phyloP scores from a whole-genome alignment of 2,888 invertebrate genomes.

The Andricus quercusramuli region DNA sequence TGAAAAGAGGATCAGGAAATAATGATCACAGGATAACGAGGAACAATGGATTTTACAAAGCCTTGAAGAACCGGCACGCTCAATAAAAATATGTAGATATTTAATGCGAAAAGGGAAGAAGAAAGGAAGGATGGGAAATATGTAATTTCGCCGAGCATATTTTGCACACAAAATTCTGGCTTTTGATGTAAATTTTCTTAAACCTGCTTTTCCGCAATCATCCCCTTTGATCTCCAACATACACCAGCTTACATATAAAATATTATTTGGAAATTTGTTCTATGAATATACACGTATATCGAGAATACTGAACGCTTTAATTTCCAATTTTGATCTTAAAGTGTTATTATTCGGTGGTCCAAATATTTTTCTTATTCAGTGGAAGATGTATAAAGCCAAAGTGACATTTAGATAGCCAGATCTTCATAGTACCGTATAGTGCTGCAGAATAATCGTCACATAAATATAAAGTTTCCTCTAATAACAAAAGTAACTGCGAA shows the following conservation, averaged over 20 bases:
- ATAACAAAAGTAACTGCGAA: conserved; percentile 64
- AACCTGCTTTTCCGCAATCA: no score
- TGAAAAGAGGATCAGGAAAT: conserved; percentile 1
- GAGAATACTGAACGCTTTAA: neutral
- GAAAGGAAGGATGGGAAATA: neutral
- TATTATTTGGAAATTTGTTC: no score
- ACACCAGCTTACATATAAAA: no score
- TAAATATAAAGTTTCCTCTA: conserved; percentile 65
- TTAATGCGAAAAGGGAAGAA: neutral
- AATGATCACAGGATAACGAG: neutral
- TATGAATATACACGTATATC: no score
- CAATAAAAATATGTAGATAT: neutral
- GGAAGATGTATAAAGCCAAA: conserved; percentile 41
- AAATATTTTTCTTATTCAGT: conserved; percentile 19
- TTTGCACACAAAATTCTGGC: neutral
- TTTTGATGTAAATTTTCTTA: no score
- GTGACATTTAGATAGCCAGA: conserved; percentile 47
- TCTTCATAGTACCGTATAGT: conserved; percentile 52
- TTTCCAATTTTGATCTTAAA: neutral
- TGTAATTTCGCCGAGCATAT: neutral
- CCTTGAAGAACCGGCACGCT: neutral
- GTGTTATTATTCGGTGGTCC: neutral
- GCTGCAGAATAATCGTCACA: conserved; percentile 61
- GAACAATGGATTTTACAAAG: conserved; percentile 1
- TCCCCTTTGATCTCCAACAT: no score